Evolutionary conservation across 2,797 vertebrate species (phyloP).

Genomic region (Peromyscus eremicus): DNA sequence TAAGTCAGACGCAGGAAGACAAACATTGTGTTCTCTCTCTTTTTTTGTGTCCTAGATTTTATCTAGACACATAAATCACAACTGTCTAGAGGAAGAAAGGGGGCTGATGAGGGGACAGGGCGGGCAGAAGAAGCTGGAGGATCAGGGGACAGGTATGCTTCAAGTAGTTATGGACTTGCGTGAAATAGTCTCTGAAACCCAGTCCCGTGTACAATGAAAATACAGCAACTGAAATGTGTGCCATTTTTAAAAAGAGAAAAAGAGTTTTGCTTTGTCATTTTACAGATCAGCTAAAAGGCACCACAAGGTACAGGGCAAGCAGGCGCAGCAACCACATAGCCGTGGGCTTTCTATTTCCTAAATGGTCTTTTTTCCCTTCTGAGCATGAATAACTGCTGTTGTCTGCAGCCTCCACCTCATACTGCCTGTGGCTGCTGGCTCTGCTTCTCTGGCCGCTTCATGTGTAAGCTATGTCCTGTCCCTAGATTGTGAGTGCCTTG

Average conservation of each 20-base stretch:
- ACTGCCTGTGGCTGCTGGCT: background rate
- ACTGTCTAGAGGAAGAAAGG: background rate
- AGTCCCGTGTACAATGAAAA: background rate
- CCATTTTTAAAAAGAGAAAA: background rate
- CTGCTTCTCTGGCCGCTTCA: background rate
- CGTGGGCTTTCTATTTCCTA: rapidly evolving
- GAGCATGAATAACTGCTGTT: background rate
- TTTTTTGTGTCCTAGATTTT: background rate
- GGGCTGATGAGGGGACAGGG: background rate
- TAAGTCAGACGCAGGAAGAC: background rate
- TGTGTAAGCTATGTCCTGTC: background rate
- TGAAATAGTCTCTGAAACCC: background rate
- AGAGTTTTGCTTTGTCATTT: background rate
- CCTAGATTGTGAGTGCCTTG: background rate
- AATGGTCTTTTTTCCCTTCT: background rate
- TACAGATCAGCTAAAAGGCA: background rate
- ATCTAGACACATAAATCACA: background rate
- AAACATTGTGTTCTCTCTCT: background rate
- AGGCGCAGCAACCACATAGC: too few species aligned
- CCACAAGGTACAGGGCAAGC: rapidly evolving
- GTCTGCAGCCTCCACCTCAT: background rate
- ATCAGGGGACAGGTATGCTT: background rate
- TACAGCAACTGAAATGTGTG: background rate
- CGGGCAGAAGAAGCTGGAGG: rapidly evolving
- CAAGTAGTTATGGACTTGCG: background rate